A percentile compares a stretch with the other conserved stretches of the same genome.
phyloP scores from a whole-genome alignment of 2,888 invertebrate genomes.

The Diarsia mendica region DNA sequence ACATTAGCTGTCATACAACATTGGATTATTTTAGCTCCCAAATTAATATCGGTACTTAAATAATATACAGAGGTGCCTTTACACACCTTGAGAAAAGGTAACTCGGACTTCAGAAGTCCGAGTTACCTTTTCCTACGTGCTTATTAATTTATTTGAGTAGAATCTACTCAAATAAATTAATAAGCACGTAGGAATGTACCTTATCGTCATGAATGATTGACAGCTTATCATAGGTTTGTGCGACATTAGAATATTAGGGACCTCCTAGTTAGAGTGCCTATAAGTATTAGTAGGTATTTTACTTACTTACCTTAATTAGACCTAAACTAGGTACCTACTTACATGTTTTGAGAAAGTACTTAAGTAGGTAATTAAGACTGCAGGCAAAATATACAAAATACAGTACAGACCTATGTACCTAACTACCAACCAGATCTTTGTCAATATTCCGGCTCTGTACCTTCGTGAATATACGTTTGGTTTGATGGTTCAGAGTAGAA shows the following conservation, averaged over 20 bases:
- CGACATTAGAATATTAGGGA: neutral
- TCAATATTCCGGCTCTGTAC: neutral
- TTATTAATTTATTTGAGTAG: no score
- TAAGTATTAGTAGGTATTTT: no score
- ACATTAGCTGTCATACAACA: conserved; percentile 2
- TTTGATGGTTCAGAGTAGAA: neutral
- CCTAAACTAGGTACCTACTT: no score
- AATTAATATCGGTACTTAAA: neutral
- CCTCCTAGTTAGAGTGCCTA: neutral
- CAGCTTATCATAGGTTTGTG: neutral
- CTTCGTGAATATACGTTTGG: no score
- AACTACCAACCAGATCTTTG: neutral
- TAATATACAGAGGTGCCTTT: neutral
- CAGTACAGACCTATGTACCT: no score
- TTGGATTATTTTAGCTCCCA: neutral
- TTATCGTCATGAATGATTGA: neutral
- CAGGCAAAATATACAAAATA: neutral
- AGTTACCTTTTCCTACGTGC: no score
- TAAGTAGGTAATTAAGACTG: no score
- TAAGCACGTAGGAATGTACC: neutral
- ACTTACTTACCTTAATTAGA: no score
- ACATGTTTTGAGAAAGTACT: neutral
- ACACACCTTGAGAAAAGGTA: neutral
- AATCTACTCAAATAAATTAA: neutral
- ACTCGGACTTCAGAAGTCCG: neutral